Base-by-base conservation (phyloP, 2,888 invertebrate genomes). In the Silvanus unidentatus region DNA sequence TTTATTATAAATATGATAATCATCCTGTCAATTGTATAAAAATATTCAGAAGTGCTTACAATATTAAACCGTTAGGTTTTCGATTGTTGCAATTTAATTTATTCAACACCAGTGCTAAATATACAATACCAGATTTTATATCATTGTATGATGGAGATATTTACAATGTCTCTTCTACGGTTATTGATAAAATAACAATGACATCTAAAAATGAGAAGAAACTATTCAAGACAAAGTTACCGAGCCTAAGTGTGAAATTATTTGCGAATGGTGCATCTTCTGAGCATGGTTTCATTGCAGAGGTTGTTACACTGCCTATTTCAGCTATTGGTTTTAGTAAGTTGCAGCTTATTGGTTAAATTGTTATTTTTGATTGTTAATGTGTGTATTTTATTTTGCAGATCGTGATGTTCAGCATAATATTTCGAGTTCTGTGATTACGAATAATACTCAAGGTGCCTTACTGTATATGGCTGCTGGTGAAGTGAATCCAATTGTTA, bases 1-100 rank as follows among this genome's bases (percentile, higher is more conserved):
- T 99, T 13, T 99, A 96, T 68, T 97, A 95, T 72, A 98, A 97
- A 69, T 99, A 99, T 63, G 94, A 95, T 63, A 95, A 95, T 58
- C 84, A 87, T 68, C 92, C 96, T 0, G 90, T 96, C 0, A 98
- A 97, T 66, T 99, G 98, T 66, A 90, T 98, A 0, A 99, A 99
- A 72, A 93, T 97, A 56, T 95, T 99, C 67, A 86, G 87, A 44
- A 89, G 93, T 49, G 82, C 83, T 47, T 88, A 83, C 63, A 80
- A 86, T 49, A 84, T 88, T 0, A 95, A 95, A 65, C 88, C 87
- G 10, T 81, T 97, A 59, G 95, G 94, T 6, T 88, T 97, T 61
- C 78, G 96, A 48, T 74, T 97, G 37, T 73, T 96, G 15, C 95
- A 96, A 60, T 89, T 91, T 53, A 93, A 94, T 72, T 71, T 95